phyloP scores from a whole-genome alignment of 2,113 vertebrate genomes.

The Clinocottus analis region DNA sequence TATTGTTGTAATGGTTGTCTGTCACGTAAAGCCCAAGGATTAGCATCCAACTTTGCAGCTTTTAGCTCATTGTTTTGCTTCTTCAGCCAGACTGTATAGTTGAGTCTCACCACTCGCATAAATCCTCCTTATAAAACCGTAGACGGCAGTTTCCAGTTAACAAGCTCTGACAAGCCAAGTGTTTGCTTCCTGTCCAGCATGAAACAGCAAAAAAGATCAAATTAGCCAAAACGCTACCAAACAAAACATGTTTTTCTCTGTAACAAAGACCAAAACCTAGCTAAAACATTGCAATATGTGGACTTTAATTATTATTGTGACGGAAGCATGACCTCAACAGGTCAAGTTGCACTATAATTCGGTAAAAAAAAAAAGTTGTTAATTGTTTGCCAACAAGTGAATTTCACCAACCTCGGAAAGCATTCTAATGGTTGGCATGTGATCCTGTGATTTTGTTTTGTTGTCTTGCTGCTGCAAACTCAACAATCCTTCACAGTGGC shows the following conservation, averaged over 20 bases:
- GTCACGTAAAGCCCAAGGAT: background rate
- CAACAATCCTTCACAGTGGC: background rate
- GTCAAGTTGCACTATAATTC: background rate
- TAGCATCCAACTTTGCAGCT: background rate
- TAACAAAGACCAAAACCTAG: background rate
- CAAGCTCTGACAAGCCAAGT: background rate
- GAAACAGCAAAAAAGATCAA: background rate
- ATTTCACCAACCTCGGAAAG: too few species aligned
- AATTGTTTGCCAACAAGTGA: background rate
- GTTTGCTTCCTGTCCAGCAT: constrained; percentile 1
- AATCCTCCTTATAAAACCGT: constrained; percentile 17
- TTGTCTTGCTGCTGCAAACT: background rate
- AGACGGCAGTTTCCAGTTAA: constrained; percentile 9
- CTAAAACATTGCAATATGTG: background rate
- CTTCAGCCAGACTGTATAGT: background rate
- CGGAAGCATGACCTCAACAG: background rate
- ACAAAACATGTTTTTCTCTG: background rate
- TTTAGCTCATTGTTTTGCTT: constrained; percentile 1
- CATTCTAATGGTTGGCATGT: background rate
- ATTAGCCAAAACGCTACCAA: background rate
- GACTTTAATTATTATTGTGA: background rate
- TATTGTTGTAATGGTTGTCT: background rate
- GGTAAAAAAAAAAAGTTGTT: too few species aligned
- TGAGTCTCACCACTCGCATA: constrained; percentile 15
- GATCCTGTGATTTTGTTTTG: background rate